phyloP scores from a whole-genome alignment of 2,797 vertebrate genomes.

The Sebastes matsubarae region DNA sequence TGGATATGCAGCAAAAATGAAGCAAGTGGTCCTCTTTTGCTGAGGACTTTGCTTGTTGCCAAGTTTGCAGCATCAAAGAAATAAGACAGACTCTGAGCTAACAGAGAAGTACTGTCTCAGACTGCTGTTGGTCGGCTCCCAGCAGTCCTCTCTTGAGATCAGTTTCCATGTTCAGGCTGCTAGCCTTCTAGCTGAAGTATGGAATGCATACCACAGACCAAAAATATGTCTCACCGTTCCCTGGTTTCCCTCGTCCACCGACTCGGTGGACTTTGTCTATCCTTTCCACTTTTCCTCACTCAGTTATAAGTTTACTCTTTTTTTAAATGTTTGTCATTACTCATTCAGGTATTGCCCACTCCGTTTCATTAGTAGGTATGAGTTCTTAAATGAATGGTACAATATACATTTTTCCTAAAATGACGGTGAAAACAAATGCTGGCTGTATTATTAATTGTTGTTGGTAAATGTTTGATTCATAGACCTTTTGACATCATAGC shows the following conservation, averaged over 20 bases:
- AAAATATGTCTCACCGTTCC: constrained; percentile 63
- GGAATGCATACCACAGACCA: constrained; percentile 66
- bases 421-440: neutral
- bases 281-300: constrained; percentile 34
- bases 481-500: neutral
- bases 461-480: neutral
- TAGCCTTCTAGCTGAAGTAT: constrained; percentile 33
- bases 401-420: neutral
- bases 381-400: neutral
- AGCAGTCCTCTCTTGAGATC: constrained; percentile 29
- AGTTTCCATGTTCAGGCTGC: constrained; percentile 62
- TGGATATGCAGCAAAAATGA: constrained; percentile 11
- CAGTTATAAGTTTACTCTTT: constrained; percentile 4
- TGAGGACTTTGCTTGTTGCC: constrained; percentile 13
- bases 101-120: constrained; percentile 50
- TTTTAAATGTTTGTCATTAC: neutral
- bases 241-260: constrained; percentile 44
- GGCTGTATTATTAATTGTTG: neutral
- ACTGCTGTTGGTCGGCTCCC: constrained; percentile 21
- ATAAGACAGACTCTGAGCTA: constrained; percentile 12
- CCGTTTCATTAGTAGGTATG: neutral
- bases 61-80: constrained; percentile 47
- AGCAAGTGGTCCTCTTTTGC: neutral
- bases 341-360: neutral
- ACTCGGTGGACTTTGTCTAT: constrained; percentile 19